Percentiles rank a stretch among this genome's conserved stretches.
Conservation (phyloP, 2,888 invertebrate genomes). For the Meteorus colon region DNA sequence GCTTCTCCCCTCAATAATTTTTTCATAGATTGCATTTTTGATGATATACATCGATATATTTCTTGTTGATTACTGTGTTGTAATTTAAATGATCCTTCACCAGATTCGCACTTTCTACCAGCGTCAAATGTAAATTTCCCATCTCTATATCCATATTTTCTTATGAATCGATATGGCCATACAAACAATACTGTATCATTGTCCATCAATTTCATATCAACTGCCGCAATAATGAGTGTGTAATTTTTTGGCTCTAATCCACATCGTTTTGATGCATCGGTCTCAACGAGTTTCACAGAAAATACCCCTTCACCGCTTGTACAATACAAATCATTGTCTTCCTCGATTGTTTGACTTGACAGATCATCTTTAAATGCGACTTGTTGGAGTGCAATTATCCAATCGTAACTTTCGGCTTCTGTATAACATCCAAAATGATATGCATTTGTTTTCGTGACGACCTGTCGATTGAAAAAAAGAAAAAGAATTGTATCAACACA, state of each 20-base stretch:
- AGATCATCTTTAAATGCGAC: conserved; percentile 85
- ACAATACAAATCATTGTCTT: conserved; percentile 92
- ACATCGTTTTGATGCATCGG: conserved; percentile 86
- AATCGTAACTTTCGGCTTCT: conserved; percentile 83
- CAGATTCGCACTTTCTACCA: conserved; percentile 89
- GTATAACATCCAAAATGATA: conserved; percentile 80
- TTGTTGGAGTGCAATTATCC: conserved; percentile 86
- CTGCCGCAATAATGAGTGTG: conserved; percentile 83
- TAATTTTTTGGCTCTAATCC: conserved; percentile 83
- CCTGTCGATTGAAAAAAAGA: conserved; percentile 67
- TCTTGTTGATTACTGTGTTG: conserved; percentile 89
- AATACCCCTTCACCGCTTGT: conserved; percentile 89
- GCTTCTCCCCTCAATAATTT: conserved; percentile 83
- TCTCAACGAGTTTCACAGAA: conserved; percentile 84
- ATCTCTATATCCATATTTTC: conserved; percentile 89
- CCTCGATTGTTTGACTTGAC: conserved; percentile 81
- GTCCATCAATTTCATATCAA: conserved; percentile 84
- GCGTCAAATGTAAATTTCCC: conserved; percentile 93
- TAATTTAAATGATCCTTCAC: conserved; percentile 87
- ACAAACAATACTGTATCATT: conserved; percentile 81
- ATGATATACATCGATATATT: conserved; percentile 86
- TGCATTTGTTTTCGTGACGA: conserved; percentile 82
- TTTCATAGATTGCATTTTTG: conserved; percentile 92
- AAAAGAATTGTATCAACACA: background rate
- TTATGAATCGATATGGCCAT: conserved; percentile 89